These are phyloP conservation scores for Megamerina dolium DNA, from an alignment of 2,888 invertebrate species.

Conservation along the genomic window DNA sequence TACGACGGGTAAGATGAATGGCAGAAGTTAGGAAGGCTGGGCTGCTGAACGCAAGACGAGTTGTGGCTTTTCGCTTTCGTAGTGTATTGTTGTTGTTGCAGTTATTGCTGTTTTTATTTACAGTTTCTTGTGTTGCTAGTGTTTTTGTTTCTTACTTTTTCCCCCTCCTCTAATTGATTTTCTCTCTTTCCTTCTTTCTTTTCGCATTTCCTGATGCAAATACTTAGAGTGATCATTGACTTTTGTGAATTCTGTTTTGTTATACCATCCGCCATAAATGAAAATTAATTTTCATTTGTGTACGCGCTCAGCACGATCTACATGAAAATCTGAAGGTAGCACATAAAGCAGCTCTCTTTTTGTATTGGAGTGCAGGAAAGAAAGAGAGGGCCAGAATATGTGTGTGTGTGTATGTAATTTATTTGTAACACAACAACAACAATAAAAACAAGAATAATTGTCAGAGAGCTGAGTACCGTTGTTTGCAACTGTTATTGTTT, in stretches of 20 bases:
- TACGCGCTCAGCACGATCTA: neutral
- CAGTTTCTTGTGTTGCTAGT: slow-evolving; percentile 6
- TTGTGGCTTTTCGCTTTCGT: slow-evolving; percentile 9
- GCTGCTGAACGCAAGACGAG: neutral
- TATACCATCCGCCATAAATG: neutral
- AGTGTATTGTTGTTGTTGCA: slow-evolving; percentile 7
- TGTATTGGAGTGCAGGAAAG: neutral
- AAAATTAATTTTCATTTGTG: neutral
- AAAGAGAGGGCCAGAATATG: slow-evolving; percentile 1
- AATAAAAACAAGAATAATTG: too few relatives aligned
- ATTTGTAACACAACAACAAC: too few relatives aligned
- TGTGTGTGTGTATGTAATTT: neutral
- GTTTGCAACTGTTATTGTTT: neutral
- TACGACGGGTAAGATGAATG: slow-evolving; percentile 1
- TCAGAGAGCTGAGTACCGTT: too few relatives aligned
- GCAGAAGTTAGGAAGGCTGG: neutral
- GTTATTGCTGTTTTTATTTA: slow-evolving; percentile 2
- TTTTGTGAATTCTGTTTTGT: slow-evolving; percentile 34
- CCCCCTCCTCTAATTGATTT: too few relatives aligned
- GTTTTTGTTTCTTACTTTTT: too few relatives aligned
- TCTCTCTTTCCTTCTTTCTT: neutral
- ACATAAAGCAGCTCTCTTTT: too few relatives aligned
- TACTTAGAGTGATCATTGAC: slow-evolving; percentile 33
- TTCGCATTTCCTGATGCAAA: neutral
- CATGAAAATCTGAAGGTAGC: neutral